Conservation (phyloP, 2,113 vertebrate species). For the Phalacrocorax carbo region DNA sequence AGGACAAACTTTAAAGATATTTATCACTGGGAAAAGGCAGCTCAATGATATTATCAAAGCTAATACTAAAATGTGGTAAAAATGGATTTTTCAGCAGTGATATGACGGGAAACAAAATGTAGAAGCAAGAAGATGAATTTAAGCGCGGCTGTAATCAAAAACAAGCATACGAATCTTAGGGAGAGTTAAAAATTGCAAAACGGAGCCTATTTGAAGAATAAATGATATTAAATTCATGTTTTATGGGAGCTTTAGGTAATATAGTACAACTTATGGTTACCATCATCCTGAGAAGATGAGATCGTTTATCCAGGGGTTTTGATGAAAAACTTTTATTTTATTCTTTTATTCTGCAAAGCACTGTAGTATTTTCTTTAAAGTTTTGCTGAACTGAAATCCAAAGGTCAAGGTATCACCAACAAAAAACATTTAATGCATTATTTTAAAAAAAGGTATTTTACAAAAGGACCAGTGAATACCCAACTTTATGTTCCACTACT, state of each 20-base stretch:
- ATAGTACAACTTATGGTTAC: background rate
- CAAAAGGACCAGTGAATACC: background rate
- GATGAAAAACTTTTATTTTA: background rate
- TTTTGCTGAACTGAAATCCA: background rate
- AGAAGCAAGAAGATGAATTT: constrained; percentile 11
- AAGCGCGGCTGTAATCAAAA: background rate
- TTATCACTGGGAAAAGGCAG: constrained; percentile 22
- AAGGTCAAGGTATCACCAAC: background rate
- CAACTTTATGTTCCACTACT: background rate
- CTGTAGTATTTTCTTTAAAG: background rate
- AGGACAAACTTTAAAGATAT: constrained; percentile 31
- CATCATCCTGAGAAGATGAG: background rate
- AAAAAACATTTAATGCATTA: background rate
- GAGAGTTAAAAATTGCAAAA: background rate
- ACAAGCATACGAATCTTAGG: background rate
- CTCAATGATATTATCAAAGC: constrained; percentile 32
- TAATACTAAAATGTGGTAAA: background rate
- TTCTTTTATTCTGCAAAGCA: background rate
- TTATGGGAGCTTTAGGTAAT: background rate
- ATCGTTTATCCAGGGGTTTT: background rate
- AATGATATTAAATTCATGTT: background rate
- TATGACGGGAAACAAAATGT: constrained; percentile 19
- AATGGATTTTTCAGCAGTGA: constrained; percentile 11
- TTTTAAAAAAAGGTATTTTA: background rate
- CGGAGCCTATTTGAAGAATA: background rate